Evolutionary conservation across 1,140 invertebrate species (phyloP), one percentile per base, ranked within the genome.

Genomic region (Drosophila pruinosa): DNA sequence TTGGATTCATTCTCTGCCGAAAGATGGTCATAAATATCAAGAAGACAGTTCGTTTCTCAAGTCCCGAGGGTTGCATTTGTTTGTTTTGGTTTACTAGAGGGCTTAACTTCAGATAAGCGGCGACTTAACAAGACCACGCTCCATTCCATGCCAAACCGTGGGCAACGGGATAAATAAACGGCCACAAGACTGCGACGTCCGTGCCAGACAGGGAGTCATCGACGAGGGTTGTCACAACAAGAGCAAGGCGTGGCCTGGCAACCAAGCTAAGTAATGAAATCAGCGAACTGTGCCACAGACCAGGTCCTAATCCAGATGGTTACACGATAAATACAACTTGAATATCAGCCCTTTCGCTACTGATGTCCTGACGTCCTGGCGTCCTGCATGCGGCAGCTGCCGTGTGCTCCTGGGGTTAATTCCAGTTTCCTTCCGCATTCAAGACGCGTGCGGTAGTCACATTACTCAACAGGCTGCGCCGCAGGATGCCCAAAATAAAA

Each of bases 11-110:
- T 43, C 14, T 21, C 15, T 10, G 34, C 14, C 14, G 7, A 24
- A 28, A 21, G 15, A 54, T 48, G 75, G 54, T 69, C 62, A 83
- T 83, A 85, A 83, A 83, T 73, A 63, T 72, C 19, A 54, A 38
- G 62, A 61, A 53, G 65, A 71, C 48, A 71, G 31, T 31, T 64
- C 22, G 28, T 31, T 10, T 31, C 28, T 36, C 5, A 6, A 53
- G 28, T 31, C 48, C 57, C 47, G 57, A 72, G 82, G 82, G 82
- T 81, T 82, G 78, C 26, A 62, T 81, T 74, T 88, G 68, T 88
- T 88, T 86, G 71, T 78, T 88, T 85, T 70, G 83, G 48, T 62
- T 86, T 74, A 56, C 78, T 73, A 43, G 43, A 63, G 76, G 80
- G 48, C 53, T 89, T 78, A 76, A 71, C 61, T 72, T 56, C 45